These are phyloP conservation scores for Siderastrea radians DNA, from an alignment of 92 coral and sea anemone genomes.

Conservation along the genomic window DNA sequence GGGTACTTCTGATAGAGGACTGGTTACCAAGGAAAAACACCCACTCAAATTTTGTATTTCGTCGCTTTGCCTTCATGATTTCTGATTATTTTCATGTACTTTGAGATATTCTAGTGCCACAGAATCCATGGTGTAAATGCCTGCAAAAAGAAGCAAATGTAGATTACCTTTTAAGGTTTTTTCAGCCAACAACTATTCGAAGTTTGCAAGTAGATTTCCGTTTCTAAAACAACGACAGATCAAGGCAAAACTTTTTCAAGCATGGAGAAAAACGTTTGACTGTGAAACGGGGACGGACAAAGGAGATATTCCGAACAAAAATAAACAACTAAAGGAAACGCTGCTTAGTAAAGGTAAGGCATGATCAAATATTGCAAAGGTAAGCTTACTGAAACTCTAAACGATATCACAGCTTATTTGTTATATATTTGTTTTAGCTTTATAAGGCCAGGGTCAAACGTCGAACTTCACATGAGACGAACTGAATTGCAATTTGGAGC, in stretches of 20 bases:
- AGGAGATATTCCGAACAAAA: background rate
- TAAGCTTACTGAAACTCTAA: too few relatives aligned
- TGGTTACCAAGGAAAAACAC: constrained; percentile 25
- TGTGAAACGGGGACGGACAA: background rate
- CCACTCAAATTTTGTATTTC: background rate
- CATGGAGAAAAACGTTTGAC: constrained; percentile 64
- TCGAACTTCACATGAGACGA: too few relatives aligned
- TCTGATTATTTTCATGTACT: background rate
- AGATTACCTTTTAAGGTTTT: constrained; percentile 72
- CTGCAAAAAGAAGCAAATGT: constrained; percentile 21
- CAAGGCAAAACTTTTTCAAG: constrained; percentile 79
- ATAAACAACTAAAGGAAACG: background rate
- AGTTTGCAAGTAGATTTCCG: constrained; percentile 80
- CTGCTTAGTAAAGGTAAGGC: constrained; percentile 12
- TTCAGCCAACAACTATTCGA: constrained; percentile 65
- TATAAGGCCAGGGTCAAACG: too few relatives aligned
- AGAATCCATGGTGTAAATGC: background rate
- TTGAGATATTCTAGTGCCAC: constrained; percentile 1
- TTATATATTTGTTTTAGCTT: too few relatives aligned
- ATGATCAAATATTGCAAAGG: too few relatives aligned
- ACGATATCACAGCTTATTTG: too few relatives aligned
- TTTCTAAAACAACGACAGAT: constrained; percentile 84
- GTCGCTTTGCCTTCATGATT: too few relatives aligned
- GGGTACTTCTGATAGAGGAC: background rate
- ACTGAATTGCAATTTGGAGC: too few relatives aligned